Conservation (phyloP, 2,888 invertebrate species). For the Agrochola litura region DNA sequence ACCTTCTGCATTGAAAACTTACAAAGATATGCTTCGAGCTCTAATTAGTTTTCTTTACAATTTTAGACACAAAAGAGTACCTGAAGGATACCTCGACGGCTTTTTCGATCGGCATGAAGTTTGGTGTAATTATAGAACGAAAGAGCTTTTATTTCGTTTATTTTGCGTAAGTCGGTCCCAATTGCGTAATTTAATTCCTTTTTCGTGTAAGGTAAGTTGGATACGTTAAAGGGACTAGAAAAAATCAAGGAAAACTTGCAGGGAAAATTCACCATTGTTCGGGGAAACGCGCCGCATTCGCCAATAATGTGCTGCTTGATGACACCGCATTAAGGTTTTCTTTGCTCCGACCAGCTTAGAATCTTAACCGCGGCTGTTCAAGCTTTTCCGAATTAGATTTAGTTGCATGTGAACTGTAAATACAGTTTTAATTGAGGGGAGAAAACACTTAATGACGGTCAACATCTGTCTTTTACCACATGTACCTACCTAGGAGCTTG, state of each 20-base stretch:
- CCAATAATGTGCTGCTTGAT: constrained; percentile 34
- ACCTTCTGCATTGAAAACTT: constrained; percentile 31
- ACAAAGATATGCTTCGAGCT: constrained; percentile 41
- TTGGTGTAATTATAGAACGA: constrained; percentile 44
- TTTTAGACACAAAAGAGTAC: constrained; percentile 54
- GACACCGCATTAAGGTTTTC: constrained; percentile 14
- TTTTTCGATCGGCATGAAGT: constrained; percentile 52
- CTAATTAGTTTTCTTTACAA: constrained; percentile 62
- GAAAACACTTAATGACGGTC: not conserved
- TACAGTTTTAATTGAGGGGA: not conserved
- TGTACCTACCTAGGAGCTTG: not conserved
- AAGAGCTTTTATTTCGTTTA: constrained; percentile 26
- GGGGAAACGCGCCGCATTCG: constrained; percentile 16
- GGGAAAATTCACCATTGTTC: constrained; percentile 16
- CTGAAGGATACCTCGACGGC: constrained; percentile 49
- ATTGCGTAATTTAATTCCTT: constrained; percentile 32
- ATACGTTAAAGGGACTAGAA: constrained; percentile 11
- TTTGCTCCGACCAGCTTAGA: constrained; percentile 8
- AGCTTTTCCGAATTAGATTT: not conserved
- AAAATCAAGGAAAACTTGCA: constrained; percentile 1
- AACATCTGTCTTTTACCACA: constrained; percentile 3
- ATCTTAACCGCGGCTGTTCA: not conserved
- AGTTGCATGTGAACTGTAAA: not conserved
- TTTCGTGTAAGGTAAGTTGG: constrained; percentile 15
- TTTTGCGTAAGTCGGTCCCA: constrained; percentile 20